Evolutionary conservation across 2,797 vertebrate genomes (phyloP).

Genomic region (Argyrosomus regius): DNA sequence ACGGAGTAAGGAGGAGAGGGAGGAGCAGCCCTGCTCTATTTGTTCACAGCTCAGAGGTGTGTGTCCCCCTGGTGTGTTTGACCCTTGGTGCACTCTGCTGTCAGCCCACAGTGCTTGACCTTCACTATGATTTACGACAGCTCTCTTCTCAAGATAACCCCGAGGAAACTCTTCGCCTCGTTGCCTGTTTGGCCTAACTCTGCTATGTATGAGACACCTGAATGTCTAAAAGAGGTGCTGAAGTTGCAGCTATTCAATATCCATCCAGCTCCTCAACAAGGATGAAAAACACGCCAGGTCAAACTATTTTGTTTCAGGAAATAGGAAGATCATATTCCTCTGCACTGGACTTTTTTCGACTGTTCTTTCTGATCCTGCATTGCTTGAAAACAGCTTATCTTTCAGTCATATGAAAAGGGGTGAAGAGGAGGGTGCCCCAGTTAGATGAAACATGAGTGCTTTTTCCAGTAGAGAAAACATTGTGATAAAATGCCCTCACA

Average conservation of each 20-base stretch:
- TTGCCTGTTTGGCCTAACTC: slow-evolving; percentile 3
- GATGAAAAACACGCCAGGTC: slow-evolving; percentile 13
- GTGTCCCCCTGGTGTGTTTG: slow-evolving; percentile 53
- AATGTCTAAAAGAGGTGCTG: slow-evolving; percentile 34
- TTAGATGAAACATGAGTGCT: too few species aligned
- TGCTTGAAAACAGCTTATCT: slow-evolving; percentile 22
- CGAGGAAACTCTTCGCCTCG: slow-evolving; percentile 21
- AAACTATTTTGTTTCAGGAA: slow-evolving; percentile 50
- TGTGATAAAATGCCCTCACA: too few species aligned
- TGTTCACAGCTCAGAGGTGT: slow-evolving; percentile 62
- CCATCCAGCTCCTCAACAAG: background rate
- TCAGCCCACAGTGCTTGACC: slow-evolving; percentile 60
- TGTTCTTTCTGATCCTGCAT: slow-evolving; percentile 12
- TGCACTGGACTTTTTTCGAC: background rate
- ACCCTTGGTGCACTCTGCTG: slow-evolving; percentile 59
- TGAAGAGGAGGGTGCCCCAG: too few species aligned
- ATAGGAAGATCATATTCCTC: slow-evolving; percentile 33
- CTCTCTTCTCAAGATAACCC: slow-evolving; percentile 51
- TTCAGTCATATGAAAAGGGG: slow-evolving; percentile 5
- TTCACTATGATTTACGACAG: slow-evolving; percentile 72
- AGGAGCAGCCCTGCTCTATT: slow-evolving; percentile 59
- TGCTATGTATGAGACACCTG: slow-evolving; percentile 24
- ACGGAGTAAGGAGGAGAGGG: slow-evolving; percentile 33
- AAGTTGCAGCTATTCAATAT: slow-evolving; percentile 39
- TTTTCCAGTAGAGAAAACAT: too few species aligned